Evolutionary conservation across 2,113 vertebrate species (phyloP).

Genomic region (Peromyscus maniculatus): DNA sequence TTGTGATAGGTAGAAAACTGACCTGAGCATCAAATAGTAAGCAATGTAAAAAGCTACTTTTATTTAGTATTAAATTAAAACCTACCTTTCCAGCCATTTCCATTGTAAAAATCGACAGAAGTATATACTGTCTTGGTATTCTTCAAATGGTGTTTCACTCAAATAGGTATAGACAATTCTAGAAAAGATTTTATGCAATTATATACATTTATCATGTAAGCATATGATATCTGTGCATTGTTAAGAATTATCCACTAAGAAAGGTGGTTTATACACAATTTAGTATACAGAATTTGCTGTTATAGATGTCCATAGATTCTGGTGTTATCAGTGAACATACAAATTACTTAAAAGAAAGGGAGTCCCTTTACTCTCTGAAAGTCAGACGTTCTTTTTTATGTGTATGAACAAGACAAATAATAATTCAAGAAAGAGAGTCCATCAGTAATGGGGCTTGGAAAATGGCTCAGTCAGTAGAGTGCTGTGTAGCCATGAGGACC

Average conservation of each 20-base stretch:
- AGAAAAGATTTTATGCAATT: conserved; percentile 71
- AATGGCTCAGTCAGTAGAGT: too few species aligned
- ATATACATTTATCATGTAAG: background rate
- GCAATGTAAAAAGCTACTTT: background rate
- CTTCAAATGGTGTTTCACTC: conserved; percentile 93
- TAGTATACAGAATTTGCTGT: background rate
- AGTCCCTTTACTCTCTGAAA: background rate
- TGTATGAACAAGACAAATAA: background rate
- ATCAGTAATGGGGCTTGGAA: background rate
- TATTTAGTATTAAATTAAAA: conserved; percentile 60
- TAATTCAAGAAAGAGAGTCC: background rate
- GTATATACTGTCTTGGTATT: conserved; percentile 93
- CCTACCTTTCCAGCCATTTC: conserved; percentile 97
- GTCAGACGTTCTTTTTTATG: background rate
- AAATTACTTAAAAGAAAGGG: background rate
- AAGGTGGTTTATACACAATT: background rate
- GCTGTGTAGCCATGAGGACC: background rate
- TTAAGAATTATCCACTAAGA: background rate
- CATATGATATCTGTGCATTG: background rate
- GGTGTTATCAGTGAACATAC: background rate
- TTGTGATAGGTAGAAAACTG: conserved; percentile 5
- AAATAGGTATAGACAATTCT: conserved; percentile 94
- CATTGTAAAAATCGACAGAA: conserved; percentile 96
- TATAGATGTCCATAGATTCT: background rate
- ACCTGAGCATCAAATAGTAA: background rate